phyloP scores from a whole-genome alignment of 2,113 vertebrate genomes.

The Ginglymostoma cirratum region DNA sequence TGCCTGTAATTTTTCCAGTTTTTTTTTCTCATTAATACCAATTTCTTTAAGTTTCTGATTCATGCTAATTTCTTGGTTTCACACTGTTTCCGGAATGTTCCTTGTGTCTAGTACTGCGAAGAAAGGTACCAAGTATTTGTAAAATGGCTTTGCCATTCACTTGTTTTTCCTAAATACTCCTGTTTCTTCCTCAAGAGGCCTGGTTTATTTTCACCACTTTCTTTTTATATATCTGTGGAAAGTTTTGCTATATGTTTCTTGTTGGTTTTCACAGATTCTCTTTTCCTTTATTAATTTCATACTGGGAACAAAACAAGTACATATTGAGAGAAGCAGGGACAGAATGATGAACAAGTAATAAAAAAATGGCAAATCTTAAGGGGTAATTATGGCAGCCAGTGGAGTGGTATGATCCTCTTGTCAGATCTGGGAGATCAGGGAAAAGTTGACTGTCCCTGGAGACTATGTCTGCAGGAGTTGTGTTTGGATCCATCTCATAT shows the following conservation, averaged over 20 bases:
- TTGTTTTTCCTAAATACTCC: not conserved
- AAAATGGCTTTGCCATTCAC: not conserved
- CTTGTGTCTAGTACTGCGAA: not conserved
- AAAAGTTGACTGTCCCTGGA: too few species aligned
- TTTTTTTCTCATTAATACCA: not conserved
- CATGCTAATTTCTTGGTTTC: not conserved
- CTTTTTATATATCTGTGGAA: not conserved
- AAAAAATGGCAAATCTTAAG: too few species aligned
- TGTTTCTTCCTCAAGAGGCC: not conserved
- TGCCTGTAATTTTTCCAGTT: not conserved
- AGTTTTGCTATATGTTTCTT: not conserved
- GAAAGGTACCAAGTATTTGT: not conserved
- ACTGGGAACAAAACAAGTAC: too few species aligned
- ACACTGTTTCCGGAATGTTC: not conserved
- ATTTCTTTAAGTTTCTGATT: not conserved
- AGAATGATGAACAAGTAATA: not conserved
- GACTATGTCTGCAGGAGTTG: too few species aligned
- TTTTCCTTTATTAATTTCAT: not conserved
- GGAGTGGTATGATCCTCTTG: too few species aligned
- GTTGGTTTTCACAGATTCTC: not conserved
- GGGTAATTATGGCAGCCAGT: too few species aligned
- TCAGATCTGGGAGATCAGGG: too few species aligned
- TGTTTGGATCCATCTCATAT: too few species aligned
- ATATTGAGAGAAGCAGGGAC: not conserved
- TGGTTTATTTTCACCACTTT: not conserved